Evolutionary conservation across 2,797 vertebrate genomes (phyloP).

Genomic region (Rousettus madagascariensis): DNA sequence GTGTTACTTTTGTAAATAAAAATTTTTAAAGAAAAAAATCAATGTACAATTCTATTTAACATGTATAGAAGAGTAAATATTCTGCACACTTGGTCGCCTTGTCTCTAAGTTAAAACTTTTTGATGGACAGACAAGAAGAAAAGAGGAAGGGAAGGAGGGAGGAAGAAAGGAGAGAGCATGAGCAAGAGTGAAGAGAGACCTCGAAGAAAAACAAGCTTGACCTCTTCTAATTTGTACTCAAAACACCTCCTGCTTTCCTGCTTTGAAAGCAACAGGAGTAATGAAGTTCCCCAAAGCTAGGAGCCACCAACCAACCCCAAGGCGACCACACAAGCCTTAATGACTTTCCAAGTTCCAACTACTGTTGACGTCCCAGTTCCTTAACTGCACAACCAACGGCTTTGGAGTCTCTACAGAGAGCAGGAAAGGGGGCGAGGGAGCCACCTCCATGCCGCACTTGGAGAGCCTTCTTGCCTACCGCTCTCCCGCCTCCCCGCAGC

Average conservation of each 20-base stretch:
- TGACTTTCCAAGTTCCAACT: too few species aligned
- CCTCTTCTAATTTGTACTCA: not conserved
- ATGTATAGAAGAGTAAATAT: not conserved
- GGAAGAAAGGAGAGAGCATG: not conserved
- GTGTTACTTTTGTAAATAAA: not conserved
- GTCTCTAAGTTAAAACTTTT: not conserved
- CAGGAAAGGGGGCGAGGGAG: not conserved
- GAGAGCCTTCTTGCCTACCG: too few species aligned
- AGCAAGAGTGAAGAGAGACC: not conserved
- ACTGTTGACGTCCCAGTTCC: not conserved
- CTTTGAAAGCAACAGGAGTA: too few species aligned
- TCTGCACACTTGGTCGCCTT: not conserved
- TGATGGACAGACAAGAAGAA: too few species aligned
- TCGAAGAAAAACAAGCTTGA: too few species aligned
- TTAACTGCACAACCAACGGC: accelerated
- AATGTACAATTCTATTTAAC: not conserved
- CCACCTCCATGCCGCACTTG: too few species aligned
- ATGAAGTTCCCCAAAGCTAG: too few species aligned
- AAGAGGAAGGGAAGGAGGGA: not conserved
- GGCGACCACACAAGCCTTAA: too few species aligned
- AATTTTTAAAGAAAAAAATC: not conserved
- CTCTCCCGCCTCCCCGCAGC: not conserved
- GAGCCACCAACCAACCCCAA: too few species aligned
- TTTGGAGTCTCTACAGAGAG: accelerated
- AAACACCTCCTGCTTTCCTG: too few species aligned